These are phyloP conservation scores for Agrochola litura DNA, from an alignment of 2,888 invertebrate genomes.

Conservation along the genomic window DNA sequence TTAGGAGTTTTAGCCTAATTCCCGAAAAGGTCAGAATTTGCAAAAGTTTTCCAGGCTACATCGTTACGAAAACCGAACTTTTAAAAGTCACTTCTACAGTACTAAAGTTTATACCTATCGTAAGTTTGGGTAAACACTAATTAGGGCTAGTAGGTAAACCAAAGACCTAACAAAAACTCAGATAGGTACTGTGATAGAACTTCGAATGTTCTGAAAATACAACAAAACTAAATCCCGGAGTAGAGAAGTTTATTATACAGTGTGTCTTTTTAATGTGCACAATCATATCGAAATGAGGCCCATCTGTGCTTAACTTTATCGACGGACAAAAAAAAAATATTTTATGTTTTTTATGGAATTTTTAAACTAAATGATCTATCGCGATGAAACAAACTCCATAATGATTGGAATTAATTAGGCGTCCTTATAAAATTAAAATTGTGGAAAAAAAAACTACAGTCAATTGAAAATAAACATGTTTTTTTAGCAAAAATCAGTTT, in stretches of 20 bases:
- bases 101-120: neutral
- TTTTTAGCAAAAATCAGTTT: too few relatives aligned
- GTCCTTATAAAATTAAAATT: too few relatives aligned
- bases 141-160: neutral
- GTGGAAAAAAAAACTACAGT: too few relatives aligned
- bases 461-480: too few relatives aligned
- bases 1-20: neutral
- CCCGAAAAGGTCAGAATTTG: neutral
- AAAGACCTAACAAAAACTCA: neutral
- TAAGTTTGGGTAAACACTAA: slow-evolving; percentile 13
- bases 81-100: slow-evolving; percentile 1
- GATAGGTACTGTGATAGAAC: neutral
- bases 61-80: slow-evolving; percentile 19
- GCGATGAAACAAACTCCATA: too few relatives aligned
- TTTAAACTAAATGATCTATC: too few relatives aligned
- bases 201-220: neutral
- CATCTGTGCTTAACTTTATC: too few relatives aligned
- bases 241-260: neutral
- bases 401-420: too few relatives aligned
- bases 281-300: too few relatives aligned
- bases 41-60: slow-evolving; percentile 18
- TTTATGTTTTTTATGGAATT: too few relatives aligned
- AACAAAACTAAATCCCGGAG: neutral
- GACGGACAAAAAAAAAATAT: too few relatives aligned
- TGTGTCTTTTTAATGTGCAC: too few relatives aligned